Conservation (phyloP, 2,797 vertebrate species). For the Darevskia mixta region DNA sequence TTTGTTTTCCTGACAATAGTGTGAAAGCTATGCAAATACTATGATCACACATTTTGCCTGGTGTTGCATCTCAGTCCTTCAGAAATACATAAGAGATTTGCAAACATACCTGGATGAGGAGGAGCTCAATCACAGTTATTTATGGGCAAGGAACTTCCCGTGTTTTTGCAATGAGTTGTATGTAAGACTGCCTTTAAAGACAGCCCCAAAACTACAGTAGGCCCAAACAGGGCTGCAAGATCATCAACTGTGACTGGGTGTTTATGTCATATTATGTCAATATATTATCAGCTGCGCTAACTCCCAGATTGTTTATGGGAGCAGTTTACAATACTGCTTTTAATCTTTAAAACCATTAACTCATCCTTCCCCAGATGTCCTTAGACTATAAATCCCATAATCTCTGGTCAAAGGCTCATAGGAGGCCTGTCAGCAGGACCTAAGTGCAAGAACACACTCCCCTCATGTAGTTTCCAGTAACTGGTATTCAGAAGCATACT, state of each 20-base stretch:
- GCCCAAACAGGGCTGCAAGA: not conserved
- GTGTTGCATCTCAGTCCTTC: not conserved
- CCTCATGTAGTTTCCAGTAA: too few species aligned
- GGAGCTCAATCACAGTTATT: too few species aligned
- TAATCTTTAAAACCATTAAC: too few species aligned
- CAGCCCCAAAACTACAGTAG: not conserved
- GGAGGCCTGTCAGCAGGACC: too few species aligned
- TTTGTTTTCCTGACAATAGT: constrained; percentile 11
- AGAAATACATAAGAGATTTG: not conserved
- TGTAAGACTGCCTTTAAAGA: not conserved
- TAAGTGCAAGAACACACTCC: too few species aligned
- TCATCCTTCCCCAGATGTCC: not conserved
- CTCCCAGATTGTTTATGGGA: not conserved
- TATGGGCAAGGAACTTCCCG: not conserved
- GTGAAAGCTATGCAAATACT: constrained; percentile 17
- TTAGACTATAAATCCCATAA: not conserved
- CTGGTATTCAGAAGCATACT: too few species aligned
- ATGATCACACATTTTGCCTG: not conserved
- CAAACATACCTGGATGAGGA: not conserved
- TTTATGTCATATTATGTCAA: not conserved
- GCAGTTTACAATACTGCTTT: too few species aligned
- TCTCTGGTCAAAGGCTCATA: too few species aligned
- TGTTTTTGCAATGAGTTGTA: not conserved
- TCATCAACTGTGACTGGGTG: not conserved
- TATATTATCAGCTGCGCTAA: not conserved